Percentiles rank a stretch among this genome's conserved stretches.
Conservation (phyloP, 2,797 vertebrate species). For the Danionella dracula region DNA sequence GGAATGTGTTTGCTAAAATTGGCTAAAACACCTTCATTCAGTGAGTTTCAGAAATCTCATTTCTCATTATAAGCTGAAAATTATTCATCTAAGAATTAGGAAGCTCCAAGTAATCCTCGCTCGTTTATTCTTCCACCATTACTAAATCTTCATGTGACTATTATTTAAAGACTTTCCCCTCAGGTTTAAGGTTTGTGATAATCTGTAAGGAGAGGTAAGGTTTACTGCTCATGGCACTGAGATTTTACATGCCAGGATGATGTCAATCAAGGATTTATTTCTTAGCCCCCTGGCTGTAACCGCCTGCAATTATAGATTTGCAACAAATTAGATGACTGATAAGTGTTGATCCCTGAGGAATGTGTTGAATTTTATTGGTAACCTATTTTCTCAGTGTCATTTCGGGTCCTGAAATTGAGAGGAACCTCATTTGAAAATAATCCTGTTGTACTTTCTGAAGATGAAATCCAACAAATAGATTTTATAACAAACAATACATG, state of each 20-base stretch:
- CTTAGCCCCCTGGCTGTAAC: slow-evolving; percentile 9
- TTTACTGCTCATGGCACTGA: background rate
- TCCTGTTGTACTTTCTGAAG: no score
- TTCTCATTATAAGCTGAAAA: no score
- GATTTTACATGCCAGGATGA: slow-evolving; percentile 11
- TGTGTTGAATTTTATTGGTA: slow-evolving; percentile 6
- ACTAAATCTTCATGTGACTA: background rate
- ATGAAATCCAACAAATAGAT: no score
- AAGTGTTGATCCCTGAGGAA: background rate
- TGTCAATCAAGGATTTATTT: slow-evolving; percentile 18
- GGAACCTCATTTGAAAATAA: background rate
- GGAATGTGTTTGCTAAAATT: no score
- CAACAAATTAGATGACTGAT: background rate
- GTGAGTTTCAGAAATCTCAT: no score
- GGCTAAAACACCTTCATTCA: no score
- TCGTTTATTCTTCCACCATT: background rate
- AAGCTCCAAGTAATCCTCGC: no score
- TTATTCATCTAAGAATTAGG: no score
- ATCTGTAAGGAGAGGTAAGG: background rate
- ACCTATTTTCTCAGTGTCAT: slow-evolving; percentile 1
- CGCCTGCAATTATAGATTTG: slow-evolving; percentile 16
- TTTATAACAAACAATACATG: no score
- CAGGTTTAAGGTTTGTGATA: no score
- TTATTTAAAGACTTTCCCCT: background rate
- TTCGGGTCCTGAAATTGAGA: background rate